Evolutionary conservation across 2,888 invertebrate genomes (phyloP), one percentile per base, ranked within the genome.

Genomic region (Drosophila gaucha): DNA sequence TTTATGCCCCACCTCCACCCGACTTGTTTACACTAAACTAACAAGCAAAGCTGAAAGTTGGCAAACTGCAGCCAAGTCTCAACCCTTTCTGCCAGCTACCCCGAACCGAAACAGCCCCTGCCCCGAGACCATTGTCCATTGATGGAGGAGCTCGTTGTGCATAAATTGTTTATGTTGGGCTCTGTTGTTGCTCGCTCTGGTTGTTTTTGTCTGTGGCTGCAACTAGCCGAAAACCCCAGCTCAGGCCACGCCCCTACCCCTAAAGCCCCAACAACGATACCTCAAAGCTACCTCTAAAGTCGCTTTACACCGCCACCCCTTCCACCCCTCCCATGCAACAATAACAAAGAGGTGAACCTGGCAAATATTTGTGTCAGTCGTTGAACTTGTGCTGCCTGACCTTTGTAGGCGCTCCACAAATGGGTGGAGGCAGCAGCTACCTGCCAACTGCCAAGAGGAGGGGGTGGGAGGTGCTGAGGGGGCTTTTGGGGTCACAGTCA

Each of bases 321-420:
- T n/a, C 46, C 14, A 35, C 10, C 33, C 4, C 26, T 1, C 18
- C 54, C 60, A 50, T 71, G 58, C 75, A 57, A 59, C 50, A 73
- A 79, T 70, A 68, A 68, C 64, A 72, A 63, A 64, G 66, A 73
- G 67, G 63, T 59, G 64, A 66, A 57, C 54, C 65, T 57, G 65
- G 78, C 69, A 77, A 77, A 73, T 85, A 86, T 84, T 86, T 70
- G 76, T 84, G 87, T 65, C 83, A 86, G 82, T 86, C 87, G 85
- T 80, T 86, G 83, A 84, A 84, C 87, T 80, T 76, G 67, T 56
- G 63, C 66, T 59, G 62, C 64, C 73, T 67, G 74, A 74, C 74
- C 74, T 74, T 74, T 58, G 49, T 70, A 65, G 65, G 44, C 49
- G 50, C 46, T 44, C 41, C 26, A 63, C 18, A 52, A 39, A 47